Evolutionary conservation across 2,113 vertebrate species (phyloP).

Genomic region (Psilopsiagon aurifrons): DNA sequence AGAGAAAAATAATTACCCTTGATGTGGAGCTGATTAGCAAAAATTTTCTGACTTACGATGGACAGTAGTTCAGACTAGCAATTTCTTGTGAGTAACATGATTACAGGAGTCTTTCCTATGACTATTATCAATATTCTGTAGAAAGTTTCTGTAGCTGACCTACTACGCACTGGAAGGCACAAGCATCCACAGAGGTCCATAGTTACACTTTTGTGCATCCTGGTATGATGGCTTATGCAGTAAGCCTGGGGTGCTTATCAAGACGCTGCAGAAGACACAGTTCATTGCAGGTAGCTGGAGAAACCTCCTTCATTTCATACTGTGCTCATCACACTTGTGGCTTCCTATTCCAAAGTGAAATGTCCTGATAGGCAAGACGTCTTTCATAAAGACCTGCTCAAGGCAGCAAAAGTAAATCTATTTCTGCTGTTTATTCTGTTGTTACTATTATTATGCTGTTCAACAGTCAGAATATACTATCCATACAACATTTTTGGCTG

Average conservation of each 20-base stretch:
- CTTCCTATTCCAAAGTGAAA: not conserved
- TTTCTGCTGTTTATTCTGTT: not conserved
- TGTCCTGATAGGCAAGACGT: not conserved
- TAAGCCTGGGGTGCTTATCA: not conserved
- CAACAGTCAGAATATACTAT: not conserved
- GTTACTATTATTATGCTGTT: not conserved
- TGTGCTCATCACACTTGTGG: not conserved
- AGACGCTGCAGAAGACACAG: not conserved
- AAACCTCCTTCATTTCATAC: not conserved
- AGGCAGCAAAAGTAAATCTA: not conserved
- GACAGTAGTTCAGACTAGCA: not conserved
- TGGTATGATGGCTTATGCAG: not conserved
- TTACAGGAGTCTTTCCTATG: not conserved
- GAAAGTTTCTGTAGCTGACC: not conserved
- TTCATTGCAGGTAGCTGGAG: not conserved
- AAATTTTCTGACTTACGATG: not conserved
- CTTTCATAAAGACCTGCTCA: not conserved
- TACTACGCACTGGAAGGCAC: not conserved
- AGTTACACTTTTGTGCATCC: not conserved
- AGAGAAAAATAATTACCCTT: not conserved
- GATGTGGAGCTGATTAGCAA: not conserved
- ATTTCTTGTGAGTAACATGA: not conserved
- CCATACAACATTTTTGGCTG: not conserved
- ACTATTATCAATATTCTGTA: not conserved
- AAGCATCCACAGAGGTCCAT: not conserved